Base-by-base conservation (phyloP, 2,797 vertebrate genomes). In the Hemitrygon akajei region DNA sequence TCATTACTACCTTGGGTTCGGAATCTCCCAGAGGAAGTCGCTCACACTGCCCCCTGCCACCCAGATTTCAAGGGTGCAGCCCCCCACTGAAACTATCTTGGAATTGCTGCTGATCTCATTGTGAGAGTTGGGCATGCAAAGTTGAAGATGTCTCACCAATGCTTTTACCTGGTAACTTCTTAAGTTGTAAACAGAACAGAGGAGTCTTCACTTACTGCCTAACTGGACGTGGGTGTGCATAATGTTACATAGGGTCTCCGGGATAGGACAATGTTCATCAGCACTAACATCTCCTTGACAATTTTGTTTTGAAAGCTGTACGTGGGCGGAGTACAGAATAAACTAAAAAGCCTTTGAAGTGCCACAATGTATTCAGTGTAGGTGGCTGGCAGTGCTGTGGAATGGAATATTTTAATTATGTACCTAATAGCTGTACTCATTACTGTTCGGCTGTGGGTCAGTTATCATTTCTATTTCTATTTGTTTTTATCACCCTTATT, bases 371-470 rank as follows among this genome's bases (percentile, higher is more conserved):
- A 89, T 69, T 89, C 86, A 37, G 3, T 3, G n/a, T 34, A 89
- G 66, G 63, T 89, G 86, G 63, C n/a, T 89, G 82, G 27, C 27
- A n/a, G n/a, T 69, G n/a, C 86, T 69, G n/a, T 69, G 60, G 86
- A 89, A 63, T 89, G 86, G n/a, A 89, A 89, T 89, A 89, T 89
- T 69, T 89, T 89, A n/a, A 37, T 22, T 11, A 22, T 89, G 60
- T 89, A 12, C 14, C 60, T 89, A 25, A 89, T 66, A n/a, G 34
- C 86, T 37, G n/a, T 22, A 0, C 86, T 89, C 58, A 89, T 89
- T 89, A 22, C 34, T 34, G n/a, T 69, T 34, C 37, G n/a, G n/a
- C 63, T 37, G n/a, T 22, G 20, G 63, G 60, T 89, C 86, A 89
- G n/a, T 69, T 10, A 22, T 14, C 34, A 89, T 69, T 89, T 89